These are phyloP conservation scores for Cephus rjabovi DNA, from an alignment of 2,888 invertebrate species.

Conservation along the genomic window DNA sequence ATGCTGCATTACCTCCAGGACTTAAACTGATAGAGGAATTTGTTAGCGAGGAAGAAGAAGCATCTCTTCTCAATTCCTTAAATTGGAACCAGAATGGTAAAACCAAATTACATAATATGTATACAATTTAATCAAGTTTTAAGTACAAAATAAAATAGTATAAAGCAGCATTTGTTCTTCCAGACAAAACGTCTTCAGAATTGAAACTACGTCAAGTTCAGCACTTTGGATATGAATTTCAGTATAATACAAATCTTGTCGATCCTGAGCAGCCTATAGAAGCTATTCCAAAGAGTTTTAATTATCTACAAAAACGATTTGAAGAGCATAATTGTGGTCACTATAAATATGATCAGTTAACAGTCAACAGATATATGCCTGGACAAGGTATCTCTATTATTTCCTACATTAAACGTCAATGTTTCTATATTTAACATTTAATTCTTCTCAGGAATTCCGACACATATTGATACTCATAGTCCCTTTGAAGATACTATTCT, in stretches of 20 bases:
- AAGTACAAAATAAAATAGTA: not conserved
- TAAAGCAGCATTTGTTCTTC: not conserved
- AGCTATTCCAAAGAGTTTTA: conserved; percentile 79
- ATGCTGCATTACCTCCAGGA: conserved; percentile 73
- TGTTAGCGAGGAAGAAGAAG: conserved; percentile 78
- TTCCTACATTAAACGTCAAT: not conserved
- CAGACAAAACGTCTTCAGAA: conserved; percentile 44
- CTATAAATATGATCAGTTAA: conserved; percentile 81
- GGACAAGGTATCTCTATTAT: conserved; percentile 78
- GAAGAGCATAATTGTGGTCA: conserved; percentile 63
- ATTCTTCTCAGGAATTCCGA: conserved; percentile 82
- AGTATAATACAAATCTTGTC: conserved; percentile 88
- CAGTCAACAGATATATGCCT: conserved; percentile 84
- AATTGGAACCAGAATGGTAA: conserved; percentile 67
- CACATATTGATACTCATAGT: conserved; percentile 95
- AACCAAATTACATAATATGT: conserved; percentile 1
- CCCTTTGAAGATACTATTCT: conserved; percentile 91
- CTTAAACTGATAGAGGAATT: conserved; percentile 79
- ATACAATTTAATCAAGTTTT: conserved; percentile 4
- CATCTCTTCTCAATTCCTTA: conserved; percentile 71
- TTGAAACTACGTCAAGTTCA: conserved; percentile 88
- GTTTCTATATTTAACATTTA: not conserved
- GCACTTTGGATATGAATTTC: conserved; percentile 93
- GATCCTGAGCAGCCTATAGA: conserved; percentile 76
- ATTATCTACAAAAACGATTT: conserved; percentile 74